Conservation (phyloP, 1,140 invertebrate genomes). For the Teleopsis dalmanni region DNA sequence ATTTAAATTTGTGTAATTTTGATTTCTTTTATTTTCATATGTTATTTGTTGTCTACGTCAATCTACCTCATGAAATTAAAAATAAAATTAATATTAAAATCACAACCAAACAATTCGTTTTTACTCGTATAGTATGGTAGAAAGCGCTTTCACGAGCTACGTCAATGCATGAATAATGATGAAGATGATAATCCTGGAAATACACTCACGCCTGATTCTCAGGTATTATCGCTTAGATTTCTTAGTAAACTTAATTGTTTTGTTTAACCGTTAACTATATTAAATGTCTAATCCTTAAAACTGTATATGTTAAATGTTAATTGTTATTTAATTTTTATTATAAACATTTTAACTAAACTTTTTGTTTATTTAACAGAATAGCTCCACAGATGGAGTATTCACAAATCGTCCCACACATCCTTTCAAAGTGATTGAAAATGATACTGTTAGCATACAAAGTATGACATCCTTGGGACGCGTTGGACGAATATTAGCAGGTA, state of each 20-base stretch:
- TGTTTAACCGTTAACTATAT: slow-evolving; percentile 1
- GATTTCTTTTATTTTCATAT: slow-evolving; percentile 16
- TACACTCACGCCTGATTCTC: slow-evolving; percentile 68
- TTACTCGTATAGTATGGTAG: slow-evolving; percentile 49
- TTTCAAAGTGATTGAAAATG: slow-evolving; percentile 74
- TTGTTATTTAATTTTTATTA: not conserved
- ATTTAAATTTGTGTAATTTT: slow-evolving; percentile 5
- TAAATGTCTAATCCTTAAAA: not conserved
- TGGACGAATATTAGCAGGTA: slow-evolving; percentile 63
- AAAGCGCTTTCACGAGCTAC: slow-evolving; percentile 68
- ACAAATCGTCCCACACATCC: slow-evolving; percentile 56
- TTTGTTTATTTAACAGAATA: slow-evolving; percentile 26
- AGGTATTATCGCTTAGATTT: slow-evolving; percentile 50
- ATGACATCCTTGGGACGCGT: slow-evolving; percentile 76
- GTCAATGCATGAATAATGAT: slow-evolving; percentile 76
- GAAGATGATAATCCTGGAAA: slow-evolving; percentile 61
- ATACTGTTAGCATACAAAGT: slow-evolving; percentile 77
- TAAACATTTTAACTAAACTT: not conserved
- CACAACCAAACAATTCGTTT: slow-evolving; percentile 14
- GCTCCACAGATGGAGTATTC: slow-evolving; percentile 53
- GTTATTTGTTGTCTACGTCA: slow-evolving; percentile 7
- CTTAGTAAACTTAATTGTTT: slow-evolving; percentile 1
- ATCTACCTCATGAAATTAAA: no score
- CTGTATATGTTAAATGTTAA: not conserved
- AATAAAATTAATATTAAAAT: no score